These are phyloP conservation scores for Ferdinandea cuprea DNA, from an alignment of 2,888 invertebrate genomes.

Conservation along the genomic window DNA sequence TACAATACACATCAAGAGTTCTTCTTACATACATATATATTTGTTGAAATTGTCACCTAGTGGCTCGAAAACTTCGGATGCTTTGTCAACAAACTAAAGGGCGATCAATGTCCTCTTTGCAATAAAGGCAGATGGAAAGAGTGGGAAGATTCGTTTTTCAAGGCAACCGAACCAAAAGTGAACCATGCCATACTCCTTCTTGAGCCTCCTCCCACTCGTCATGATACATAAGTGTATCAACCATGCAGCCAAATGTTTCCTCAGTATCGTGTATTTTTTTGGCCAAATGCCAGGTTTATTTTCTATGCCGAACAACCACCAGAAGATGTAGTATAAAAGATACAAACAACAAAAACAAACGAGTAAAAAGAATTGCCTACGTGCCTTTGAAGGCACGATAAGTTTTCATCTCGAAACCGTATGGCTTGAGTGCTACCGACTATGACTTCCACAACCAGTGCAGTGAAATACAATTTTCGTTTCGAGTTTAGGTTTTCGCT, in stretches of 20 bases:
- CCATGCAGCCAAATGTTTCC: conserved; percentile 60
- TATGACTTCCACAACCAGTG: neutral
- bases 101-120: conserved; percentile 71
- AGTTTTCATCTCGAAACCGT: conserved; percentile 53
- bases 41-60: conserved; percentile 67
- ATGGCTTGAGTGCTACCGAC: conserved; percentile 22
- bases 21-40: conserved; percentile 42
- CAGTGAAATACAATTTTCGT: conserved; percentile 48
- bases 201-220: neutral
- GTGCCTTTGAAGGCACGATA: conserved; percentile 70
- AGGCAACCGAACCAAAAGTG: conserved; percentile 55
- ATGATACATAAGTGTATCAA: conserved; percentile 41
- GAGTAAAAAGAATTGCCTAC: conserved; percentile 62
- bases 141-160: conserved; percentile 52
- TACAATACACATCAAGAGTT: conserved; percentile 12
- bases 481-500: conserved; percentile 51
- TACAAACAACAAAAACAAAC: conserved; percentile 29
- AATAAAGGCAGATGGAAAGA: too few relatives aligned
- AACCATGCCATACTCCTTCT: neutral
- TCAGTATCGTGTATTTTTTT: conserved; percentile 59
- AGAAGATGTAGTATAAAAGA: conserved; percentile 42
- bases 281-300: conserved; percentile 59
- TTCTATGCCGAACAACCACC: conserved; percentile 48
- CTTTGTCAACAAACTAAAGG: conserved; percentile 70
- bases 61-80: conserved; percentile 64